Base-by-base conservation (phyloP, 1,140 invertebrate species). In the Drosophila guanche region DNA sequence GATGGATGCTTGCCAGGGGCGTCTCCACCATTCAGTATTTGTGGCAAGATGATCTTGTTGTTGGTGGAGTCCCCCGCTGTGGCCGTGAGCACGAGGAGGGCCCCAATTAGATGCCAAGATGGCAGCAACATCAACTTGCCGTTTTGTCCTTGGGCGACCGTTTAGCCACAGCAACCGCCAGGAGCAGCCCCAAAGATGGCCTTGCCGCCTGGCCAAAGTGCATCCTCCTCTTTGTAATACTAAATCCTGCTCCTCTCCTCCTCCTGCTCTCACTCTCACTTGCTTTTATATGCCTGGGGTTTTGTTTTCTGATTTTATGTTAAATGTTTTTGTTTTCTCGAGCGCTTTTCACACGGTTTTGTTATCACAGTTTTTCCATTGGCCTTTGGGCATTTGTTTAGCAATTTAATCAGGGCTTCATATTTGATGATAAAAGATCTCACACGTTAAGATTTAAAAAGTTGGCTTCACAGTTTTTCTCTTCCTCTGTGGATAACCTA, bases 121-220 rank as follows among this genome's bases (percentile, higher is more conserved):
- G 78, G 77, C 66, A 74, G 89, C 90, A 90, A 90, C 90, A 91
- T 91, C 90, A 91, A 88, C 90, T 91, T 85, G 77, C 90, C 66
- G 80, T 89, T 79, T 43, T 61, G 52, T 69, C 62, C n/a, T n/a
- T 62, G 42, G 23, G 25, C 47, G 41, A 37, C 33, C 3, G 61
- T 56, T 69, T 69, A 52, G 60, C 55, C 63, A 29, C 53, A 51
- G 56, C 68, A 71, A 55, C 63, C 70, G 72, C 76, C 67, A 80
- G 73, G 66, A 84, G 53, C 70, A 62, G 62, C 62, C 58, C 70
- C 72, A 79, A 69, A 55, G 66, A 60, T 71, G 61, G 78, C 63
- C 62, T 78, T 50, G 62, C 72, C 60, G 71, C 78, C 69, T 79
- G 76, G 67, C 79, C 60, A 69, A 80, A 85, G 77, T 68, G 74